Conservation (phyloP, 2,888 invertebrate genomes). For the Gryllus longicercus region DNA sequence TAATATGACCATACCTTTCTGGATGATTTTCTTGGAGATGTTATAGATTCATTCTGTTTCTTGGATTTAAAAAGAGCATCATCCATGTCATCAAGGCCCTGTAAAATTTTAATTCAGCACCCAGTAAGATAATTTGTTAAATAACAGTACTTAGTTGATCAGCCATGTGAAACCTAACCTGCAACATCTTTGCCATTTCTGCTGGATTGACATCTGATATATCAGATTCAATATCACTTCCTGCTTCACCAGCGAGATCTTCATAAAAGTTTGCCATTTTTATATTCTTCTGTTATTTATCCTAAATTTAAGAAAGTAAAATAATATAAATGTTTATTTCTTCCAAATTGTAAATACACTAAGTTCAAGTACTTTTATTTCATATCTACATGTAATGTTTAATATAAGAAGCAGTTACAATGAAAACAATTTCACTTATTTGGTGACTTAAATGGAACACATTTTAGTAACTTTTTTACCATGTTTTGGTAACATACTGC, state of each 20-base stretch:
- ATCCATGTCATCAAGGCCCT: slow-evolving; percentile 31
- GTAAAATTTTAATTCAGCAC: not conserved
- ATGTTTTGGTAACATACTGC: too few relatives aligned
- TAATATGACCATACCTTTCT: not conserved
- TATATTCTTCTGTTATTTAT: not conserved
- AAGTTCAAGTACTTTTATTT: too few relatives aligned
- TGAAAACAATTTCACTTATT: too few relatives aligned
- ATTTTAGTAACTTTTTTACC: too few relatives aligned
- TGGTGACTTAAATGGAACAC: too few relatives aligned
- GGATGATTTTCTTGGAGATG: not conserved
- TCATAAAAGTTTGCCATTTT: slow-evolving; percentile 31
- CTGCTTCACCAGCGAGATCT: slow-evolving; percentile 28
- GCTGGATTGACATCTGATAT: slow-evolving; percentile 31
- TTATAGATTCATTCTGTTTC: not conserved
- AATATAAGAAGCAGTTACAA: too few relatives aligned
- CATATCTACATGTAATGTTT: too few relatives aligned
- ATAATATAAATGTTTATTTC: too few relatives aligned
- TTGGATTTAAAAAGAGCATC: slow-evolving; percentile 25
- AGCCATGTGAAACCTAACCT: slow-evolving; percentile 21
- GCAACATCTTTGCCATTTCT: slow-evolving; percentile 28
- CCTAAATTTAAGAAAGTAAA: not conserved
- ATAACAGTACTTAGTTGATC: too few relatives aligned
- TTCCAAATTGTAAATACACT: too few relatives aligned
- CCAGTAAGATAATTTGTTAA: too few relatives aligned
- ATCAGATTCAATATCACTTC: slow-evolving; percentile 30